A percentile compares a stretch with the other conserved stretches of the same genome.
Conservation (phyloP, 2,113 vertebrate species). For the Bungarus multicinctus region DNA sequence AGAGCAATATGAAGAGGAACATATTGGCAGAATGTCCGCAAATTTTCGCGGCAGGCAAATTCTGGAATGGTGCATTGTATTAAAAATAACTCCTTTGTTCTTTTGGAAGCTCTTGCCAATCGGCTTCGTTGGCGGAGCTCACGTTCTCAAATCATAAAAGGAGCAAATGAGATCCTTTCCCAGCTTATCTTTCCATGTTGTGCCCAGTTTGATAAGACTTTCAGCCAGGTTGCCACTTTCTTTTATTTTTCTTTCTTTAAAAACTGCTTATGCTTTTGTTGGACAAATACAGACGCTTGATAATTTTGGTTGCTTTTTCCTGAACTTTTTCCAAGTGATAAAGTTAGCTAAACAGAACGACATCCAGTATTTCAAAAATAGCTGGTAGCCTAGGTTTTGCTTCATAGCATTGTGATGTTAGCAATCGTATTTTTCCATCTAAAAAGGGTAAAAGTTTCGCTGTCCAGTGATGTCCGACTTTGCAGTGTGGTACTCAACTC, state of each 20-base stretch:
- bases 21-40: background rate
- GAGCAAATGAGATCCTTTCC: background rate
- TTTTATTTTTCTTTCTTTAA: background rate
- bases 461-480: background rate
- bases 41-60: background rate
- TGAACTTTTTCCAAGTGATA: background rate
- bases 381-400: background rate
- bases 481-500: background rate
- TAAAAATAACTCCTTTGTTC: background rate
- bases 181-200: background rate
- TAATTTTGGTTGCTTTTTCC: background rate
- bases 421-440: background rate
- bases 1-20: background rate
- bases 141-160: background rate
- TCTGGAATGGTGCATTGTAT: background rate
- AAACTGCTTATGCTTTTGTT: background rate
- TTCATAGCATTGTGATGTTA: background rate
- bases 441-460: background rate
- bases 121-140: background rate
- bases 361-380: background rate
- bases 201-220: background rate
- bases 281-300: background rate
- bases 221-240: background rate
- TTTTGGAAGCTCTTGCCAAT: background rate
- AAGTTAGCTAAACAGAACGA: background rate